Percentiles rank a stretch among this genome's conserved stretches.
These are phyloP conservation scores for Muscidifurax raptorellus DNA, from an alignment of 1,140 invertebrate genomes.

Conservation along the genomic window DNA sequence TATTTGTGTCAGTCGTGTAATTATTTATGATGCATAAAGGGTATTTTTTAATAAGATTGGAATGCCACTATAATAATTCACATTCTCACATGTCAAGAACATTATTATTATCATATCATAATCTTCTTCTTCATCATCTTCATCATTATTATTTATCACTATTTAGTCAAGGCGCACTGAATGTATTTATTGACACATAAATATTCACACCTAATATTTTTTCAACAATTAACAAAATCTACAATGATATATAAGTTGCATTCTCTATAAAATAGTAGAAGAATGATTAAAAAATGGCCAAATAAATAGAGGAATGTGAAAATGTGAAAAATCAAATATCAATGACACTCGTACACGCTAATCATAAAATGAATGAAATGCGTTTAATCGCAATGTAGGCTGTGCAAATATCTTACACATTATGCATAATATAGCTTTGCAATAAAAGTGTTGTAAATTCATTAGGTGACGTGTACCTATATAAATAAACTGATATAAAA, in stretches of 20 bases:
- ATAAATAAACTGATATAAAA: too few relatives aligned
- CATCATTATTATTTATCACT: too few relatives aligned
- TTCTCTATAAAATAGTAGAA: neutral
- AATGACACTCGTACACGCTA: conserved; percentile 20
- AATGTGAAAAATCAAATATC: conserved; percentile 21
- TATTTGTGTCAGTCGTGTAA: neutral
- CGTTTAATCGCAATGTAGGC: neutral
- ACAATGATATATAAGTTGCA: neutral
- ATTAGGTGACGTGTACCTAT: neutral
- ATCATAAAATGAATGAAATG: conserved; percentile 19
- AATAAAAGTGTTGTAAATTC: neutral
- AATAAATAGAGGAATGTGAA: neutral
- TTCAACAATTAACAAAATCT: neutral
- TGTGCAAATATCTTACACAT: conserved; percentile 16
- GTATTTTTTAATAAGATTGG: neutral
- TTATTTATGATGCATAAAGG: neutral
- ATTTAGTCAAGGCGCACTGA: too few relatives aligned
- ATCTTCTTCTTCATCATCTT: too few relatives aligned
- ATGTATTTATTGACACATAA: too few relatives aligned
- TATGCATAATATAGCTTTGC: neutral
- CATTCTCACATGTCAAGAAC: neutral
- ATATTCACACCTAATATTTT: too few relatives aligned
- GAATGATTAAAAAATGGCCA: neutral
- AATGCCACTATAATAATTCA: conserved; percentile 16
- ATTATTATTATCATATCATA: too few relatives aligned